Conservation (phyloP, 1,140 invertebrate species). For the Zaprionus camerounensis region DNA sequence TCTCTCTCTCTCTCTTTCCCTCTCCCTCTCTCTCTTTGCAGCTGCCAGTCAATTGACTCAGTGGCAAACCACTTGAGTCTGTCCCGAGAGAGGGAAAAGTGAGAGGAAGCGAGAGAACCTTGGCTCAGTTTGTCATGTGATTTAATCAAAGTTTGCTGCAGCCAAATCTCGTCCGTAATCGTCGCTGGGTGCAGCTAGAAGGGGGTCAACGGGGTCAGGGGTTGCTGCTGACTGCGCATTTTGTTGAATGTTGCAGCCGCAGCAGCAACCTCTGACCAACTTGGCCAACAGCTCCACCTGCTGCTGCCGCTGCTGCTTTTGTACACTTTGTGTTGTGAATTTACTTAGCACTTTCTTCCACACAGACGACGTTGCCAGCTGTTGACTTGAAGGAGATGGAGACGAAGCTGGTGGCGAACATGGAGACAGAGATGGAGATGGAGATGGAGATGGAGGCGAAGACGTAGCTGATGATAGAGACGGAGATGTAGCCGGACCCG, state of each 20-base stretch:
- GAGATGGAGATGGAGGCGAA: background rate
- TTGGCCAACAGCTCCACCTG: conserved; percentile 17
- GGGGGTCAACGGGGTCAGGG: background rate
- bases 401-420: background rate
- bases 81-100: background rate
- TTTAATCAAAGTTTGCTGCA: conserved; percentile 78
- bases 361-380: conserved; percentile 47
- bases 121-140: conserved; percentile 65
- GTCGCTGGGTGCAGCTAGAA: conserved; percentile 19
- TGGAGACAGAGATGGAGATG: background rate
- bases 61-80: conserved; percentile 69
- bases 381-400: conserved; percentile 22
- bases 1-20: background rate
- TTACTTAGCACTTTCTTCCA: conserved; percentile 78
- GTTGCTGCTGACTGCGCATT: conserved; percentile 47
- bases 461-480: background rate
- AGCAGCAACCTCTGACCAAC: conserved; percentile 33
- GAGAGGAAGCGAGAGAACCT: background rate
- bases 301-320: conserved; percentile 14
- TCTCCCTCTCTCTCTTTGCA: background rate
- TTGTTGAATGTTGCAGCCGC: conserved; percentile 40
- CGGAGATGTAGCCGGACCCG: conserved; percentile 2
- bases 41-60: conserved; percentile 39
- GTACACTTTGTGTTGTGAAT: conserved; percentile 71
- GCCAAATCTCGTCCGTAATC: conserved; percentile 60